These are phyloP conservation scores for Epizoanthus illoricatus DNA, from an alignment of 92 coral and sea anemone genomes.

Conservation along the genomic window DNA sequence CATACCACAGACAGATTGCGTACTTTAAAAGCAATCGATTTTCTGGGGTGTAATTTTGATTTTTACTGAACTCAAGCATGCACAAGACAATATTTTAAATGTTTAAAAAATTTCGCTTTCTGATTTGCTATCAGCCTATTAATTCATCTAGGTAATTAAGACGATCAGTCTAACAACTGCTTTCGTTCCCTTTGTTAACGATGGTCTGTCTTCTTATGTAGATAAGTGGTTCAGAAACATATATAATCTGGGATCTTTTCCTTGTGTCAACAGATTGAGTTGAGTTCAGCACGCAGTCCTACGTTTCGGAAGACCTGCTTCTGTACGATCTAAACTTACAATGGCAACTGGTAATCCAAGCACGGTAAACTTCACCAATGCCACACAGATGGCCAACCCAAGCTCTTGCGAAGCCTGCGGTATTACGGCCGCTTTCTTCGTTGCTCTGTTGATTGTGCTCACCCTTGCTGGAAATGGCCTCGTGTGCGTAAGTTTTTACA, in stretches of 20 bases:
- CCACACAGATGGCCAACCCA: not conserved
- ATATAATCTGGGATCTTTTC: conserved; percentile 13
- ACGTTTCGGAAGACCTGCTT: not conserved
- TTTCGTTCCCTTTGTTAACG: not conserved
- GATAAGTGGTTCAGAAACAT: conserved; percentile 9
- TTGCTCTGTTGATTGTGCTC: conserved; percentile 69
- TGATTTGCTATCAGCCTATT: not conserved
- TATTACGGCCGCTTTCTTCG: conserved; percentile 67
- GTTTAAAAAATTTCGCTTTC: not conserved
- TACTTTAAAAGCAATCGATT: not conserved
- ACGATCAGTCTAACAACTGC: not conserved
- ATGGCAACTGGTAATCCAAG: not conserved
- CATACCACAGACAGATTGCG: too few relatives aligned
- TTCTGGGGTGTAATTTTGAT: not conserved
- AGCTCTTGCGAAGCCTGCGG: conserved; percentile 47
- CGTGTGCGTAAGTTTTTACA: conserved; percentile 85
- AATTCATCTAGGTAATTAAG: not conserved
- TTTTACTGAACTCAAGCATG: not conserved
- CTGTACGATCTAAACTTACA: not conserved
- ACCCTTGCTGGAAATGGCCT: conserved; percentile 81
- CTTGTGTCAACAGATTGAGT: conserved; percentile 22
- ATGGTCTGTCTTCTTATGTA: conserved; percentile 21
- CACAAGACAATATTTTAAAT: not conserved
- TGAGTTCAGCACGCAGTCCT: not conserved
- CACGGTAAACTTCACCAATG: conserved; percentile 8